Evolutionary conservation across 2,797 vertebrate genomes (phyloP).

Genomic region (Cyclura pinguis): DNA sequence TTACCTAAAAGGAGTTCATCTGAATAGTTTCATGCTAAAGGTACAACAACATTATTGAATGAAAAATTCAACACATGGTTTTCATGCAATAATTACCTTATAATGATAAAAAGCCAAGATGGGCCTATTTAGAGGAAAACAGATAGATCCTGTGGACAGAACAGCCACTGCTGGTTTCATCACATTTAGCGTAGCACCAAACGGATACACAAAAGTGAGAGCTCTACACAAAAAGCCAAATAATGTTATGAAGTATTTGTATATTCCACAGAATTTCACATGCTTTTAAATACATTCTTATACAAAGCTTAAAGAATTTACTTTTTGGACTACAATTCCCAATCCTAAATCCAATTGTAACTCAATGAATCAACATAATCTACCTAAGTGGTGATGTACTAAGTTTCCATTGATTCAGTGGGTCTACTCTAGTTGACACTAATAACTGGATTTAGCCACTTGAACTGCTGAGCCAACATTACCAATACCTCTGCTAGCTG

Average conservation of each 20-base stretch:
- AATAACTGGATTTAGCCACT: no score
- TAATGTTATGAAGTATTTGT: conserved; percentile 1
- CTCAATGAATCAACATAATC: no score
- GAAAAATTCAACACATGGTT: fast-evolving
- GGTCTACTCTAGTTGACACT: no score
- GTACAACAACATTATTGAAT: neutral
- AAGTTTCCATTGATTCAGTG: no score
- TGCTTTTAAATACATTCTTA: conserved; percentile 1
- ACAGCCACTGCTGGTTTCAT: conserved; percentile 93
- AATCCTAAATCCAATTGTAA: no score
- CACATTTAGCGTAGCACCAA: conserved; percentile 93
- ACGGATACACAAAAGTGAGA: conserved; percentile 94
- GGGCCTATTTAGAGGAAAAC: conserved; percentile 96
- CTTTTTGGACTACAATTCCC: neutral
- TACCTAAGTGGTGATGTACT: no score
- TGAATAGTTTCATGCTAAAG: neutral
- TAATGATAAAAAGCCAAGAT: conserved; percentile 91
- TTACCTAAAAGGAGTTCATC: neutral
- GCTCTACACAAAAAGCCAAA: conserved; percentile 81
- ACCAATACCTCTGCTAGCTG: no score
- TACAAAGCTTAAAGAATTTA: neutral
- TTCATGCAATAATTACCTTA: conserved; percentile 80
- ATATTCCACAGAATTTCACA: neutral
- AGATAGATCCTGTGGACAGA: conserved; percentile 94
- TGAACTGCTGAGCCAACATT: no score